Evolutionary conservation across 2,797 vertebrate species (phyloP).

Genomic region (Pelodytes ibericus): DNA sequence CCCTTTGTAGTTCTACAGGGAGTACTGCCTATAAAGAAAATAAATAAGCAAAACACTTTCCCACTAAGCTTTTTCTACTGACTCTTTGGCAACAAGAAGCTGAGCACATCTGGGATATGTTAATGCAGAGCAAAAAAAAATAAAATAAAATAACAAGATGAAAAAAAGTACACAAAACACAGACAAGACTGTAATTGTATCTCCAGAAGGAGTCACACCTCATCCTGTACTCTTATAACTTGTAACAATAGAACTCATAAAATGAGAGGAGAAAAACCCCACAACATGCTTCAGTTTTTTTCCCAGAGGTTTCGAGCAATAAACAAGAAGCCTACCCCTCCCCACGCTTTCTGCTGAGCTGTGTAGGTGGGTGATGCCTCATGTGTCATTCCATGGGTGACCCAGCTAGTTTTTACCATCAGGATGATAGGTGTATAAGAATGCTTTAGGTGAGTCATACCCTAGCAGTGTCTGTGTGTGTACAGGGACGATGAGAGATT

Average conservation of each 20-base stretch:
- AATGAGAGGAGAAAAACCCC: neutral
- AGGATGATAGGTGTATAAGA: slow-evolving; percentile 13
- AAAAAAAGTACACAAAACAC: slow-evolving; percentile 17
- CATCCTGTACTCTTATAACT: slow-evolving; percentile 47
- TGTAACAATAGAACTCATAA: slow-evolving; percentile 45
- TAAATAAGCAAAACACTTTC: slow-evolving; percentile 36
- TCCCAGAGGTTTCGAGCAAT: slow-evolving; percentile 26
- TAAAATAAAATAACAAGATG: neutral
- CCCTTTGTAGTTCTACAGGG: slow-evolving; percentile 33
- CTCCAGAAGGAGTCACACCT: slow-evolving; percentile 50
- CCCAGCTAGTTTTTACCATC: slow-evolving; percentile 13
- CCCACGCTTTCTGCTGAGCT: slow-evolving; percentile 20
- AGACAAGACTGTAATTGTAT: slow-evolving; percentile 53
- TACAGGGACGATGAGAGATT: too few species aligned
- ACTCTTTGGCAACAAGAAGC: slow-evolving; percentile 37
- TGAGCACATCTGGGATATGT: slow-evolving; percentile 48
- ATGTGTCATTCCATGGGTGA: neutral
- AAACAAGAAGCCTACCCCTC: slow-evolving; percentile 1
- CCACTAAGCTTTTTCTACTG: slow-evolving; percentile 21
- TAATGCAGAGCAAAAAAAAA: slow-evolving; percentile 9
- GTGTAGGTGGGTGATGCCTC: slow-evolving; percentile 12
- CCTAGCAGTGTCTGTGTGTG: too few species aligned
- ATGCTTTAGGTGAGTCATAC: neutral
- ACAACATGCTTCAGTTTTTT: slow-evolving; percentile 6
- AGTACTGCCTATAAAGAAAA: slow-evolving; percentile 46